Base-by-base conservation (phyloP, 2,797 vertebrate species). In the Sebastes baramenuke region DNA sequence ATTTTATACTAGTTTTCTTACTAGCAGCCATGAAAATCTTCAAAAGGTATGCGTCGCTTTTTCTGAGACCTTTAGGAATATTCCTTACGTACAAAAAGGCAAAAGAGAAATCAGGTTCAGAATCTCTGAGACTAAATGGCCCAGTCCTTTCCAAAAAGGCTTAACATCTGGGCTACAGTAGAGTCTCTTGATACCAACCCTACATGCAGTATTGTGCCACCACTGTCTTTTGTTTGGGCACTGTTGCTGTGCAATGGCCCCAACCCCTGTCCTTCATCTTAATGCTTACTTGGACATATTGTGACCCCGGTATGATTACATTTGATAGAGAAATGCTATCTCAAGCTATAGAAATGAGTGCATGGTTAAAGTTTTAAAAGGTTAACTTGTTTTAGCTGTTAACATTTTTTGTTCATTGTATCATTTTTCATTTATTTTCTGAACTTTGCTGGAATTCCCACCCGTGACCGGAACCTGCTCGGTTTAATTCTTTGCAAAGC, bases 401-500 rank as follows among this genome's bases (percentile, higher is more conserved):
- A 49, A 25, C 1, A 67, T 61, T 56, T 20, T 22, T 42, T 14
- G 16, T 46, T 42, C 13, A 18, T 34, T 49, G 29, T 34, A 4
- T 36, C 1, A 12, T 78, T 11, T 80, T 61, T 1, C 18, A 55
- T 18, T 65, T 60, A 9, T 30, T 72, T 25, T 61, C 10, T 46
- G 4, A 67, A 54, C 9, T 62, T 82, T 49, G 6, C 22, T 38
- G 5, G 8, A 61, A 22, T 68, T 60, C 38, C 60, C 24, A 52
- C 11, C 32, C 5, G 20, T 68, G 34, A 65, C 38, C 24, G 1
- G 27, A 81, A 72, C 36, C 49, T 36, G 22, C 49, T 13, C 14
- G 24, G 30, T 82, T 89, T 65, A 55, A n/a, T 67, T 78, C 80
- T 73, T 42, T 78, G 84, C 83, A 80, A 79, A 83, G 72, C 80